Percentiles rank a stretch among this genome's conserved stretches.
phyloP scores from a whole-genome alignment of 2,797 vertebrate genomes.

The Lepus townsendii region DNA sequence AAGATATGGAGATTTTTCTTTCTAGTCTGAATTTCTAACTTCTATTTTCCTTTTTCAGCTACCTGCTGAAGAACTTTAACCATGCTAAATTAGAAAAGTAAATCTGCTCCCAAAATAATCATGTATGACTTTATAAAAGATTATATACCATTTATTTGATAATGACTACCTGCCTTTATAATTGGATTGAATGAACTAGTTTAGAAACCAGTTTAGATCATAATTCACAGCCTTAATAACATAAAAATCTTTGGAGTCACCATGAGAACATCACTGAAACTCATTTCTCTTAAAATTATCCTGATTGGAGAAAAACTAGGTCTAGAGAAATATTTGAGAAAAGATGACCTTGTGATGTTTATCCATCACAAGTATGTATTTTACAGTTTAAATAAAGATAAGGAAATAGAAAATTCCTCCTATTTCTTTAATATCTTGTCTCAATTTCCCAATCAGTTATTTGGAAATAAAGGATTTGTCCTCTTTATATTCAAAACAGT shows the following conservation, averaged over 20 bases:
- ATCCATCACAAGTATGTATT: neutral
- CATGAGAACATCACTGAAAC: neutral
- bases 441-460: neutral
- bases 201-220: constrained; percentile 2
- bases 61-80: constrained; percentile 23
- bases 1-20: constrained; percentile 51
- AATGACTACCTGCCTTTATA: neutral
- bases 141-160: neutral
- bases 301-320: neutral
- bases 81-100: neutral
- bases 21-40: constrained; percentile 67
- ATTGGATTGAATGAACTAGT: neutral
- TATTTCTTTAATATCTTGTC: neutral
- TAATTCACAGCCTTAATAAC: constrained; percentile 16
- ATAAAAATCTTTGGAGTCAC: constrained; percentile 19
- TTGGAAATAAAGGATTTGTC: neutral
- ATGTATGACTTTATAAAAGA: neutral
- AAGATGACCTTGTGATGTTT: neutral
- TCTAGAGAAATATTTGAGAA: constrained; percentile 19
- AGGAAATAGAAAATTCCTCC: neutral
- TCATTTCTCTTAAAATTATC: neutral
- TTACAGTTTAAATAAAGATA: neutral
- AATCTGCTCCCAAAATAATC: constrained; percentile 35
- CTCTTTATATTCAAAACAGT: constrained; percentile 26
- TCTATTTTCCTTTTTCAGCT: constrained; percentile 43